These are phyloP conservation scores for Hemiprocne comata DNA, from an alignment of 2,113 vertebrate species.

Conservation along the genomic window DNA sequence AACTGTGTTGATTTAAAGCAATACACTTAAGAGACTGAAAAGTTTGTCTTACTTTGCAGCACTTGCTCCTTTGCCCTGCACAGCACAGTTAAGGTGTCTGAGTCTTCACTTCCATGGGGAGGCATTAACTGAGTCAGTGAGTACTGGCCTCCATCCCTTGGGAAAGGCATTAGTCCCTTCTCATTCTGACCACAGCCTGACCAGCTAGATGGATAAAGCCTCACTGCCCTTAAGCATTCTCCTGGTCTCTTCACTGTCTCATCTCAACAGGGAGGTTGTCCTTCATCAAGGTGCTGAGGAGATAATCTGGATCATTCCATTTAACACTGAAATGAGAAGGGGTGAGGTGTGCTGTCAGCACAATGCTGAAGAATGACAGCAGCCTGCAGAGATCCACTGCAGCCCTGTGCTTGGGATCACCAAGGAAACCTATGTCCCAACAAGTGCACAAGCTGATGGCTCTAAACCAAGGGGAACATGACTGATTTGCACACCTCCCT, in stretches of 20 bases:
- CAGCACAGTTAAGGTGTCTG: background rate
- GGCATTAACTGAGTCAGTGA: background rate
- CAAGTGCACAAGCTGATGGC: background rate
- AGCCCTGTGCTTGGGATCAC: background rate
- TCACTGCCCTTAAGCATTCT: background rate
- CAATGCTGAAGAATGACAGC: background rate
- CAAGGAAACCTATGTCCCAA: background rate
- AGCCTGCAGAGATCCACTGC: background rate
- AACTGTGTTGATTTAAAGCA: background rate
- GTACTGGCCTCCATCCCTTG: background rate
- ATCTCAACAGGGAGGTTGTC: background rate
- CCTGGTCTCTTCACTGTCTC: background rate
- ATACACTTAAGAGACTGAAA: background rate
- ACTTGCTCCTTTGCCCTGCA: background rate
- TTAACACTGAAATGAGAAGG: background rate
- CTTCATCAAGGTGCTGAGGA: background rate
- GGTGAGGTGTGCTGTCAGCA: background rate
- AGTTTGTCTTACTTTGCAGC: background rate
- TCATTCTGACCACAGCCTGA: background rate
- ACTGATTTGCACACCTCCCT: background rate
- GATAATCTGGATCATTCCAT: background rate
- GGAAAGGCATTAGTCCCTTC: background rate
- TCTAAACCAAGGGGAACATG: background rate
- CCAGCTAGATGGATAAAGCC: background rate
- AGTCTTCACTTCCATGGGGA: background rate